These are phyloP conservation scores for Colossoma macropomum DNA, from an alignment of 2,113 vertebrate genomes.

Conservation along the genomic window DNA sequence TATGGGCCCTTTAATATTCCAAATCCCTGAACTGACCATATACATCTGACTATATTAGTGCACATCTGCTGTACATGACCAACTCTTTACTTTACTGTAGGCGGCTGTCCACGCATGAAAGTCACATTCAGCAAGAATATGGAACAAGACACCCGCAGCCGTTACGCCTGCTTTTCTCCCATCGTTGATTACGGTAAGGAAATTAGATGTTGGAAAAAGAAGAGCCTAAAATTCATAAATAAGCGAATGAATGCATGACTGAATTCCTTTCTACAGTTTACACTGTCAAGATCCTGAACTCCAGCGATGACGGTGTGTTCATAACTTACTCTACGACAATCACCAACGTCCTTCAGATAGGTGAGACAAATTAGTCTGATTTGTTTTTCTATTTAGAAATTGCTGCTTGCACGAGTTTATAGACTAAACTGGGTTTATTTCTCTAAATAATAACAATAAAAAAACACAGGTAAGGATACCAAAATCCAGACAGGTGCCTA, in stretches of 20 bases:
- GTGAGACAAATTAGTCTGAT: slow-evolving; percentile 41
- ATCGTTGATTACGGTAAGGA: slow-evolving; percentile 69
- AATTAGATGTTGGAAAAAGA: too few species aligned
- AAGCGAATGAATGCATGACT: neutral
- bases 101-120: slow-evolving; percentile 64
- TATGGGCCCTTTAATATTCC: too few species aligned
- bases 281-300: slow-evolving; percentile 59
- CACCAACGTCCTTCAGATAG: slow-evolving; percentile 63
- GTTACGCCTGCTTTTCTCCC: slow-evolving; percentile 65
- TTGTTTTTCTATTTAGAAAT: neutral
- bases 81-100: slow-evolving; percentile 39
- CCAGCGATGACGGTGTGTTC: slow-evolving; percentile 70
- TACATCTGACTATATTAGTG: neutral
- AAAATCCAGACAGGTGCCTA: slow-evolving; percentile 46
- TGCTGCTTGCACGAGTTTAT: too few species aligned
- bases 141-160: slow-evolving; percentile 5
- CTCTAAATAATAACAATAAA: neutral
- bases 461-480: slow-evolving; percentile 48
- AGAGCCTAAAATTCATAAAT: too few species aligned
- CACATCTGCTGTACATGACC: neutral
- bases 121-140: slow-evolving; percentile 66
- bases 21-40: neutral
- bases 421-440: too few species aligned
- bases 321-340: slow-evolving; percentile 62
- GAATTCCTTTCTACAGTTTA: slow-evolving; percentile 61